Evolutionary conservation across 2,888 invertebrate species (phyloP), one percentile per base, ranked within the genome.

Genomic region (Aquatica leii): DNA sequence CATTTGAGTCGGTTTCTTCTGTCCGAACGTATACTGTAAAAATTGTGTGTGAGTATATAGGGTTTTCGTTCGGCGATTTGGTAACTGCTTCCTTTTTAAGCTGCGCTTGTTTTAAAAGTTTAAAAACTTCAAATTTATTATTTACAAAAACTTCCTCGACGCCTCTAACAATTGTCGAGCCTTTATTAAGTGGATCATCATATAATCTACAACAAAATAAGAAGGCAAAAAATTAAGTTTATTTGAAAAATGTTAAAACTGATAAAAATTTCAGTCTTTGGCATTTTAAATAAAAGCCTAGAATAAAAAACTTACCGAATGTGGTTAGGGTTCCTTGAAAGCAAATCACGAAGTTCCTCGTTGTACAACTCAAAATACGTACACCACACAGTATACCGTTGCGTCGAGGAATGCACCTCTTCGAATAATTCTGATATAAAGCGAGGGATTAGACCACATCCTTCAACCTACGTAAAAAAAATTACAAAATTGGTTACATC

Each of bases 281-380:
- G n/a, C n/a, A n/a, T n/a, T n/a, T n/a, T n/a, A n/a, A n/a, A n/a
- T n/a, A n/a, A n/a, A n/a, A n/a, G n/a, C n/a, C n/a, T n/a, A n/a
- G n/a, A n/a, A n/a, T n/a, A n/a, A n/a, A n/a, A n/a, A n/a, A n/a
- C n/a, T n/a, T n/a, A n/a, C n/a, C n/a, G n/a, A n/a, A n/a, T n/a
- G n/a, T n/a, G n/a, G n/a, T n/a, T n/a, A n/a, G n/a, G n/a, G n/a
- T n/a, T n/a, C n/a, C n/a, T n/a, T n/a, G n/a, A n/a, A n/a, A 98
- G 85, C 64, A 99, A 84, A 83, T 99, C 98, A 75, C 94, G 93
- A 37, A 98, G 83, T 79, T 98, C 98, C 79, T 99, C 98, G 78
- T 98, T 98, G 80, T 98, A 98, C 9, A 98, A 83, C 80, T 98
- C 98, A 17, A 98, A 82, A 79, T 95, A 98, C 0, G 97, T 97